Evolutionary conservation across 2,113 vertebrate genomes (phyloP).

Genomic region (Tragelaphus scriptus): DNA sequence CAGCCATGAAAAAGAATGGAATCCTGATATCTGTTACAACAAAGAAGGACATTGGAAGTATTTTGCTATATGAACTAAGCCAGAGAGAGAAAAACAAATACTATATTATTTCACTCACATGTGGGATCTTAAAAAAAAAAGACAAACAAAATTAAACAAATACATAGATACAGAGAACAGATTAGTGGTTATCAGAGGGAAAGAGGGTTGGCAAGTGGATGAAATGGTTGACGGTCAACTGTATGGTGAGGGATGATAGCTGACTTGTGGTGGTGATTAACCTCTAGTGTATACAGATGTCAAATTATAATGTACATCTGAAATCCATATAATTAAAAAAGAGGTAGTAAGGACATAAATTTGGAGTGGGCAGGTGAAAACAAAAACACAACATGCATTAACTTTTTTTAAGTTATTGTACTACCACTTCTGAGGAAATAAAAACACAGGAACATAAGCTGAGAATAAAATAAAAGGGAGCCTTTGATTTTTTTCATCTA

Average conservation of each 20-base stretch:
- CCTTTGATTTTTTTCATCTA: not conserved
- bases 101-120: not conserved
- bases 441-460: not conserved
- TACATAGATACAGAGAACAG: too few species aligned
- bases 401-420: not conserved
- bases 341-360: not conserved
- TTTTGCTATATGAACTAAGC: not conserved
- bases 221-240: too few species aligned
- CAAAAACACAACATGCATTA: not conserved
- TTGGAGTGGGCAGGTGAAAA: not conserved
- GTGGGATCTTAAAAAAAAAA: not conserved
- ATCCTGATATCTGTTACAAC: not conserved
- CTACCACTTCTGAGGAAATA: not conserved
- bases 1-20: not conserved
- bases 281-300: too few species aligned
- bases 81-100: not conserved
- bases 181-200: too few species aligned
- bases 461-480: slow-evolving; percentile 4
- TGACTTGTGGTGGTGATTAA: too few species aligned
- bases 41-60: not conserved
- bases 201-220: too few species aligned
- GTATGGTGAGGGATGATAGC: too few species aligned
- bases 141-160: not conserved
- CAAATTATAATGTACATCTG: not conserved
- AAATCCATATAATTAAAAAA: not conserved